Evolutionary conservation across 2,113 vertebrate species (phyloP), one percentile per base, ranked within the genome.

Genomic region (Geococcyx californianus): DNA sequence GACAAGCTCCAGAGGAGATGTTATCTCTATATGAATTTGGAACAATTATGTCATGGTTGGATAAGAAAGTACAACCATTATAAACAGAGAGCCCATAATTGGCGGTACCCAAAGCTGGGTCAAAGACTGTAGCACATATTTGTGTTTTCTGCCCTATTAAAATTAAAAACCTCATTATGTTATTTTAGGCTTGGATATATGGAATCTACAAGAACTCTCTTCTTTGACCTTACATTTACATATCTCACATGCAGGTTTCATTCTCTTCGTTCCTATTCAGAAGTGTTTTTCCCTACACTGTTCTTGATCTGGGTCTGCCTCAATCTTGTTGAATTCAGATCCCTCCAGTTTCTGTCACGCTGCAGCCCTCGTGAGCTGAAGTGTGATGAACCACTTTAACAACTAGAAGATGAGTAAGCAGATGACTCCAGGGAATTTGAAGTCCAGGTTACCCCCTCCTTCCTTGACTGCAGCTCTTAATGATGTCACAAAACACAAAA

Each of bases 91-190:
- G 28, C 54, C 82, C 56, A 16, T 72, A 89, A 64, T 8, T 84
- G 74, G 84, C 0, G 1, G 62, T n/a, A 68, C 52, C 56, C 84
- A 59, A 68, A 87, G 76, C 38, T 84, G 68, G 63, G 84, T 78
- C 68, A 91, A 62, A 90, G 28, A 40, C 59, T 82, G 83, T 56
- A 81, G 83, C 76, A 52, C 10, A 8, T 56, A 82, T 55, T 54
- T 93, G 47, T 42, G 49, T 74, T 94, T 93, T 86, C 76, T 95
- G 59, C 54, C 68, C 68, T 92, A 79, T 84, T 74, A 90, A 91
- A 90, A 69, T 76, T 31, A 56, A 91, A 93, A 69, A 45, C 2
- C 15, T 34, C 18, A 33, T 6, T 0, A 0, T 95, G 75, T 96
- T 94, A 95, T 89, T 87, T 87, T 94, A 91, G 73, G 87, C 82